Percentiles rank a stretch among this genome's conserved stretches.
Conservation (phyloP, 2,888 invertebrate genomes). For the Macrosiphum euphorbiae region DNA sequence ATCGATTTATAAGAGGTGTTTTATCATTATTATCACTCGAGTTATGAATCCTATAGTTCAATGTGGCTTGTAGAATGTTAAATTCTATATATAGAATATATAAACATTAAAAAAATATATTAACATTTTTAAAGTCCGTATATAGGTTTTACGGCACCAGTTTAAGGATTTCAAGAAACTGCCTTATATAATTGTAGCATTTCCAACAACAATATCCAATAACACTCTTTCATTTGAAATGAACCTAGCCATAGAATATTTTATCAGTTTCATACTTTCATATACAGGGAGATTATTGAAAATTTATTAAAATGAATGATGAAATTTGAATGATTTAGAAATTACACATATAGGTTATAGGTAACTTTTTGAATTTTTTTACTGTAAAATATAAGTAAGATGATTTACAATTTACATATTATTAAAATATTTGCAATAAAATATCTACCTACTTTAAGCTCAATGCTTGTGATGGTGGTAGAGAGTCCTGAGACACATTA, state of each 20-base stretch:
- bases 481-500: no score
- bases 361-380: no score
- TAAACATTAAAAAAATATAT: not conserved
- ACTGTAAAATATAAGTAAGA: no score
- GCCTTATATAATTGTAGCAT: not conserved
- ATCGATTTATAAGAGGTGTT: not conserved
- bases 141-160: not conserved
- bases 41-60: not conserved
- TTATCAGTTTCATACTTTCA: no score
- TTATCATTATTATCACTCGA: not conserved
- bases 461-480: no score
- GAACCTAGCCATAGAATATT: not conserved
- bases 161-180: not conserved
- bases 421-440: no score
- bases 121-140: not conserved
- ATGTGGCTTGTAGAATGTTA: not conserved
- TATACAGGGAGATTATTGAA: no score
- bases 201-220: not conserved
- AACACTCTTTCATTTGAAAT: not conserved
- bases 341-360: no score
- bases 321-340: no score
- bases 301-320: no score
- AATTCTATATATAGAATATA: not conserved
- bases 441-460: no score
- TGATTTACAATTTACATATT: no score